A percentile compares a stretch with the other conserved stretches of the same genome.
These are phyloP conservation scores for Pandemis cinnamomeana DNA, from an alignment of 2,888 invertebrate genomes.

Conservation along the genomic window DNA sequence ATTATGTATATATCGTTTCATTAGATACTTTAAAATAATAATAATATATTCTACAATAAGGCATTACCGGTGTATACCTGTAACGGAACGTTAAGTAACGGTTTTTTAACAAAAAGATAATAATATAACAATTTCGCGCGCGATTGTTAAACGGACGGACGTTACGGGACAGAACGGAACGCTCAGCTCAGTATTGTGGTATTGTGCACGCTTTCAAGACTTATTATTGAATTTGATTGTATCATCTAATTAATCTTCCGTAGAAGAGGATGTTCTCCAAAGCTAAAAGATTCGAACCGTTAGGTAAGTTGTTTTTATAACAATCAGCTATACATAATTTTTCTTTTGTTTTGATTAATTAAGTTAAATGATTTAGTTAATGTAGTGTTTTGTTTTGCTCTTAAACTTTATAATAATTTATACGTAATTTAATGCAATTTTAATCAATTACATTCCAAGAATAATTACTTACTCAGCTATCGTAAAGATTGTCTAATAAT, in stretches of 20 bases:
- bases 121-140: slow-evolving; percentile 49
- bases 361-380: too few species aligned
- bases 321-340: neutral
- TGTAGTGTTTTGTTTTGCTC: neutral
- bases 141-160: slow-evolving; percentile 41
- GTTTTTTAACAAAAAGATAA: slow-evolving; percentile 42
- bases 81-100: slow-evolving; percentile 53
- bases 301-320: slow-evolving; percentile 60
- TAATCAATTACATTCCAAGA: too few species aligned
- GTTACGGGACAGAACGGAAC: slow-evolving; percentile 6
- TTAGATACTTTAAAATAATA: too few species aligned
- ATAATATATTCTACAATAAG: neutral
- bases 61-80: slow-evolving; percentile 25
- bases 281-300: slow-evolving; percentile 75
- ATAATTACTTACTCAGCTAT: too few species aligned
- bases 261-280: slow-evolving; percentile 72
- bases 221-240: slow-evolving; percentile 13
- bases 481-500: too few species aligned
- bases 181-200: neutral
- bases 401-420: neutral
- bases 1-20: too few species aligned
- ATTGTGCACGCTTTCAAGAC: slow-evolving; percentile 4
- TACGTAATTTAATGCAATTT: too few species aligned
- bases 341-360: neutral
- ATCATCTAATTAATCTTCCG: slow-evolving; percentile 13